Evolutionary conservation across 2,797 vertebrate species (phyloP).

Genomic region (Cuculus canorus): DNA sequence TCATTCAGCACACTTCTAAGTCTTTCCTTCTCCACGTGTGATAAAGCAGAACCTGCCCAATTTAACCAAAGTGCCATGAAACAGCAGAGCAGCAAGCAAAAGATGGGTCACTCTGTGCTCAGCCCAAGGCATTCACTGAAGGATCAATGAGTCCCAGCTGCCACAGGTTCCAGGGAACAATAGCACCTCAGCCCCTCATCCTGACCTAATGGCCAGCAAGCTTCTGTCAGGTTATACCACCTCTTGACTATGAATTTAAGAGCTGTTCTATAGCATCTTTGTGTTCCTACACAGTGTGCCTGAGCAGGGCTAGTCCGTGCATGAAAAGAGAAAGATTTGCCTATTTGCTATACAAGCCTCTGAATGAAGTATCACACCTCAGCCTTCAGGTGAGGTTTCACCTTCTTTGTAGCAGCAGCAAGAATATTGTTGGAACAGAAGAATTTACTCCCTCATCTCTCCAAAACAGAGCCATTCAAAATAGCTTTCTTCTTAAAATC

Average conservation of each 20-base stretch:
- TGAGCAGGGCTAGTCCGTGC: background rate
- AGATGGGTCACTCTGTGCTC: accelerated
- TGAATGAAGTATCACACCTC: background rate
- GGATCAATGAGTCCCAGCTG: background rate
- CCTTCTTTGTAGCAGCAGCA: background rate
- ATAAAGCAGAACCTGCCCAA: background rate
- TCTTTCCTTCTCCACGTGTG: background rate
- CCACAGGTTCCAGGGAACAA: too few relatives aligned
- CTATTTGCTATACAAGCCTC: background rate
- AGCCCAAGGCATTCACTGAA: background rate
- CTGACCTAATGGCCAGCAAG: background rate
- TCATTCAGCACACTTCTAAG: background rate
- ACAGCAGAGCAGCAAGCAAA: background rate
- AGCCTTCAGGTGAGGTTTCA: background rate
- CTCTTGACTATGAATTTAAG: background rate
- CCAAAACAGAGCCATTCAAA: background rate
- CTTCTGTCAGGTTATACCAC: background rate
- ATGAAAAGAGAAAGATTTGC: background rate
- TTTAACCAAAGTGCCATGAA: background rate
- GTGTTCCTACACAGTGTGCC: accelerated
- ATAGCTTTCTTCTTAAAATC: background rate
- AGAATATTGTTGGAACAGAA: background rate
- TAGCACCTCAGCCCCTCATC: background rate
- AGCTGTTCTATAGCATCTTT: background rate
- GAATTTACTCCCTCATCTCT: accelerated